phyloP scores from a whole-genome alignment of 2,113 vertebrate genomes.

The Cololabis saira region DNA sequence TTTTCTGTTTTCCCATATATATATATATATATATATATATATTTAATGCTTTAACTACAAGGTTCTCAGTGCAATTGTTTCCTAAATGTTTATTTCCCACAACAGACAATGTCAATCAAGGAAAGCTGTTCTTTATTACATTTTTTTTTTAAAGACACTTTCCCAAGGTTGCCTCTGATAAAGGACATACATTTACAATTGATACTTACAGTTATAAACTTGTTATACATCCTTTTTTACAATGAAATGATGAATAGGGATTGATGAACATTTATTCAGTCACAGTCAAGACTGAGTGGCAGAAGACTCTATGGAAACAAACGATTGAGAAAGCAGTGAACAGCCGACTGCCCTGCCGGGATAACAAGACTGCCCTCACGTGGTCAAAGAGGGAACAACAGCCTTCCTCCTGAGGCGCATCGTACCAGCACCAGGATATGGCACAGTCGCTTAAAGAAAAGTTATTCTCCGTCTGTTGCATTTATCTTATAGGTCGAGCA shows the following conservation, averaged over 20 bases:
- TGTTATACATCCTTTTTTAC: slow-evolving; percentile 6
- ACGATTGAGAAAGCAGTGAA: slow-evolving; percentile 12
- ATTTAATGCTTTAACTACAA: no score
- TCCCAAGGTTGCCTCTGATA: no score
- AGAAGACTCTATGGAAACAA: not conserved
- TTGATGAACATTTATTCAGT: slow-evolving; percentile 12
- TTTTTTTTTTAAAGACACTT: no score
- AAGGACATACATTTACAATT: no score
- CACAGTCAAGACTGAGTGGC: slow-evolving; percentile 21
- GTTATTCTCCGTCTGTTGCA: slow-evolving; percentile 70
- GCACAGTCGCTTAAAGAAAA: slow-evolving; percentile 64
- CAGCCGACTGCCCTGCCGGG: slow-evolving; percentile 1
- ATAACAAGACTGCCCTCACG: slow-evolving; percentile 66
- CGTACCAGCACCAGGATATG: slow-evolving; percentile 36
- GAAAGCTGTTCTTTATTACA: no score
- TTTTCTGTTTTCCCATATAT: no score
- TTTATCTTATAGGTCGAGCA: slow-evolving; percentile 74
- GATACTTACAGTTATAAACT: not conserved
- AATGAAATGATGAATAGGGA: slow-evolving; percentile 10
- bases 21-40: no score
- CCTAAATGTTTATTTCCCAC: no score
- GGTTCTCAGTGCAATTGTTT: no score
- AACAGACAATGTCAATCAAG: no score
- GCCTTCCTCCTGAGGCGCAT: slow-evolving; percentile 1
- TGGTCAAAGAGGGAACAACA: slow-evolving; percentile 28